Evolutionary conservation across 2,113 vertebrate genomes (phyloP), one percentile per base, ranked within the genome.

Genomic region (Melanostigma gelatinosum): DNA sequence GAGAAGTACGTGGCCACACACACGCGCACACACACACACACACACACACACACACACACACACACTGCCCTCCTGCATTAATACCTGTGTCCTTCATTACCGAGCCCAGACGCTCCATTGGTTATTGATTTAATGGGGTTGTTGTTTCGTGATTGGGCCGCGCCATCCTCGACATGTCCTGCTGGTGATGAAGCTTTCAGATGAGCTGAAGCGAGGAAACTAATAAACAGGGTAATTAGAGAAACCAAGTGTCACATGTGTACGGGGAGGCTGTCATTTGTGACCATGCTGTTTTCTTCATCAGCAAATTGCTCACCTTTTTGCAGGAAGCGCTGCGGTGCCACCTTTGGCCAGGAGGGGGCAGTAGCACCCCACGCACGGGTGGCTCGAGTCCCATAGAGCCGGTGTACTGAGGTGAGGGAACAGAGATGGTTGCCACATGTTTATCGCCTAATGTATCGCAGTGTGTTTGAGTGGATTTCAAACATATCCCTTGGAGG

Each of bases 221-320:
- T 79, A 92, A 90, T 91, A 91, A 91, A 87, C 76, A 86, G 85
- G 79, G 84, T 84, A 89, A 94, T 93, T 90, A 92, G 86, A 86
- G 88, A 87, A 87, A 91, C 85, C 75, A 83, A 86, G 85, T 84
- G 86, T 88, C 84, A 82, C 85, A 52, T 76, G 58, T 58, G 12
- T 57, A 48, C 50, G 40, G 46, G 32, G 72, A 87, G 69, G 50
- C 34, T 27, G 69, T 46, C 52, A 73, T 89, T 75, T 77, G 24
- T 22, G 20, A 75, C 58, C 60, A 2, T 27, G 24, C 52, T 42
- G 82, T 84, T 88, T 50, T 87, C 74, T 84, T 89, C 58, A 84
- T 90, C 85, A 79, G 82, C 75, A 80, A 85, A 90, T 81, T 84
- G 82, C 72, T 84, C 71, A 78, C 61, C 76, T n/a, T 16, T 10